Evolutionary conservation across 2,797 vertebrate species (phyloP).

Genomic region (Holocentrus rufus): DNA sequence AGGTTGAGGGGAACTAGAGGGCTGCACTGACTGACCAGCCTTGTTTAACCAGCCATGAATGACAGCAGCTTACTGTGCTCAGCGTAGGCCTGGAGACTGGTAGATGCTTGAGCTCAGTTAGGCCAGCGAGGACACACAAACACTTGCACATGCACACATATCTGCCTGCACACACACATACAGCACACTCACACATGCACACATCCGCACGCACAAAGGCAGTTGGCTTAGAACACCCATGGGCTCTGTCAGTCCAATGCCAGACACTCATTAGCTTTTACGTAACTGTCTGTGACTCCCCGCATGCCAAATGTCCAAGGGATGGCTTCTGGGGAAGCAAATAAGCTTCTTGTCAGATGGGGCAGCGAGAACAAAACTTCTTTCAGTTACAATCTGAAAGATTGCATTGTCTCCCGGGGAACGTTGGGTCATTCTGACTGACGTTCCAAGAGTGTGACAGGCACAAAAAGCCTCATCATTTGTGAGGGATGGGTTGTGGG

Average conservation of each 20-base stretch:
- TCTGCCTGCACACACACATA: background rate
- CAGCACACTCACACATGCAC: constrained; percentile 9
- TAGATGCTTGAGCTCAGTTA: constrained; percentile 67
- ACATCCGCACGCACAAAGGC: constrained; percentile 48
- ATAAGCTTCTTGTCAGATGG: constrained; percentile 60
- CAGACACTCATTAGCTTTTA: constrained; percentile 71
- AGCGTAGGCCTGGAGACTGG: constrained; percentile 66
- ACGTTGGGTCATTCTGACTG: constrained; percentile 53
- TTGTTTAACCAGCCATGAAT: constrained; percentile 66
- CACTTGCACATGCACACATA: background rate
- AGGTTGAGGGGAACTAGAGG: constrained; percentile 54
- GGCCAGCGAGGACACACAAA: constrained; percentile 56
- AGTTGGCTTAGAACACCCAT: constrained; percentile 49
- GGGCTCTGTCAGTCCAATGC: constrained; percentile 62
- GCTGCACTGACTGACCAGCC: constrained; percentile 57
- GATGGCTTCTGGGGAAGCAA: constrained; percentile 46
- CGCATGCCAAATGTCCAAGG: constrained; percentile 65
- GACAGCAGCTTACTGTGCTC: constrained; percentile 50
- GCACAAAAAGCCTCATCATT: constrained; percentile 60
- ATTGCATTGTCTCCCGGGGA: constrained; percentile 64
- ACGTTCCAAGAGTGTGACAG: constrained; percentile 41
- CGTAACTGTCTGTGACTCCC: constrained; percentile 55
- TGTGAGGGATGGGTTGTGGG: constrained; percentile 56
- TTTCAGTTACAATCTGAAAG: constrained; percentile 68
- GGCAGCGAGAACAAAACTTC: constrained; percentile 65